Percentiles rank a stretch among this genome's conserved stretches.
These are phyloP conservation scores for Pristionchus exspectatus DNA, from an alignment of 2,888 invertebrate species.

Conservation along the genomic window DNA sequence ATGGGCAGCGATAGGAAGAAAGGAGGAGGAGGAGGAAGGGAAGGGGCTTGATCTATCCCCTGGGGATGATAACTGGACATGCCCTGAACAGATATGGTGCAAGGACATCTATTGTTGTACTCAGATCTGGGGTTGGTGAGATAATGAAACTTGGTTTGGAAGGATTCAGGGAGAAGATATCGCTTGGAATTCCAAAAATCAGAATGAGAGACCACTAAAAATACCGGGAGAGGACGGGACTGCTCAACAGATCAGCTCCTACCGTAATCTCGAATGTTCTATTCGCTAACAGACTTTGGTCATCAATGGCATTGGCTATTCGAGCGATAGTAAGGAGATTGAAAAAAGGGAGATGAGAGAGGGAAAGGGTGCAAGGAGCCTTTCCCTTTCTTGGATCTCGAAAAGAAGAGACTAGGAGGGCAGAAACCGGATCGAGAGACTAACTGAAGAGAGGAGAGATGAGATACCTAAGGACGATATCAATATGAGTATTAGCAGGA, in stretches of 20 bases:
- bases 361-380: conserved; percentile 36
- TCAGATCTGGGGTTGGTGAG: neutral
- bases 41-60: neutral
- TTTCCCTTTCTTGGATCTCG: conserved; percentile 45
- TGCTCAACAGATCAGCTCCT: neutral
- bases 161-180: neutral
- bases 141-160: neutral
- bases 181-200: too few relatives aligned
- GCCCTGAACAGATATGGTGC: neutral
- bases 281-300: conserved; percentile 24
- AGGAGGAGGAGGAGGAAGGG: neutral
- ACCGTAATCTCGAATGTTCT: conserved; percentile 7
- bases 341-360: conserved; percentile 28
- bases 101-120: neutral
- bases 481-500: neutral
- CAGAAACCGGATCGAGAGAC: conserved; percentile 32
- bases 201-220: neutral
- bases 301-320: conserved; percentile 28
- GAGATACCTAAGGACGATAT: neutral
- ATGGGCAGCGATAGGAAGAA: neutral
- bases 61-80: neutral
- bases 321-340: neutral
- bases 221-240: neutral
- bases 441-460: neutral
- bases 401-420: conserved; percentile 25